These are phyloP conservation scores for Strix uralensis DNA, from an alignment of 2,113 vertebrate species.

Conservation along the genomic window DNA sequence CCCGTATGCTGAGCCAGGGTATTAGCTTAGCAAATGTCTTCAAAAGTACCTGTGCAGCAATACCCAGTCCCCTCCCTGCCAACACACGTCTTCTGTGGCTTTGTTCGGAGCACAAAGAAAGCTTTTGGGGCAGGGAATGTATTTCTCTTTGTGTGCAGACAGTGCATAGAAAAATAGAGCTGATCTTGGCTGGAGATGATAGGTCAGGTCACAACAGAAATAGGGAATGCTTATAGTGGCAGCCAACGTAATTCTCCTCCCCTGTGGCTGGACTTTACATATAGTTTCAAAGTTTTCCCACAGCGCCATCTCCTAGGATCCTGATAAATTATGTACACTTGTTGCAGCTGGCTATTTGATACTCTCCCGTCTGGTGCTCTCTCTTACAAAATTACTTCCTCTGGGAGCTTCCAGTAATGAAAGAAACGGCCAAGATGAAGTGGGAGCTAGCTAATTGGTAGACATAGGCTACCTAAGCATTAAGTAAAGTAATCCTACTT, in stretches of 20 bases:
- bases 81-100: neutral
- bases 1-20: accelerated
- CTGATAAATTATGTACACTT: neutral
- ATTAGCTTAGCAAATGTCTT: neutral
- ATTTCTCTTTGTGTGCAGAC: neutral
- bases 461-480: neutral
- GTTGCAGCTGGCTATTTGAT: neutral
- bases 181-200: neutral
- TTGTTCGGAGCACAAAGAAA: neutral
- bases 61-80: neutral
- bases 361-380: neutral
- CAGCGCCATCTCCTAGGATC: accelerated
- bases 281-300: neutral
- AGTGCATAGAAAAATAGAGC: neutral
- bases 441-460: neutral
- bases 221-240: neutral
- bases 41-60: neutral
- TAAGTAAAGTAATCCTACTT: neutral
- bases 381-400: slow-evolving; percentile 16
- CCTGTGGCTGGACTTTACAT: neutral
- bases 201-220: neutral
- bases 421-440: neutral
- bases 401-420: slow-evolving; percentile 13
- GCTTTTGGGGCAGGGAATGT: neutral
- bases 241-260: neutral